Evolutionary conservation across 2,797 vertebrate species (phyloP).

Genomic region (Pseudochaenichthys georgianus): DNA sequence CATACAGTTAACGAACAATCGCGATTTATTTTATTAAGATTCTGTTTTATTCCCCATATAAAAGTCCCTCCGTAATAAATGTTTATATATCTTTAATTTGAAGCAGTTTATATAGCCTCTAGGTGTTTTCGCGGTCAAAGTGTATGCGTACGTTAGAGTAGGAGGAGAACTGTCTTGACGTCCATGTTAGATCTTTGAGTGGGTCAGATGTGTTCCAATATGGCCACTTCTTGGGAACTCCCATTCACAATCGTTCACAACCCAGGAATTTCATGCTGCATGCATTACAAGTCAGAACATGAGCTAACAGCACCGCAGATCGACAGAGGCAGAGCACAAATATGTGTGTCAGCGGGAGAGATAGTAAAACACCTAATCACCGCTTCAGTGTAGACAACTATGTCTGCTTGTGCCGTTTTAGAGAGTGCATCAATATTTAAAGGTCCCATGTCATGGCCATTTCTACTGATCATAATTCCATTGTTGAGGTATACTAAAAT

Average conservation of each 20-base stretch:
- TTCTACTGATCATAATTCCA: too few species aligned
- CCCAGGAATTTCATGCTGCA: conserved; percentile 74
- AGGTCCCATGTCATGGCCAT: too few species aligned
- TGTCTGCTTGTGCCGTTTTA: not conserved
- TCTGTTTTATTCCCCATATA: not conserved
- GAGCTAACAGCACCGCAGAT: conserved; percentile 21
- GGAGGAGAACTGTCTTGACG: conserved; percentile 40
- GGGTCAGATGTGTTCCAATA: conserved; percentile 86
- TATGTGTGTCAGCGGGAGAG: conserved; percentile 20
- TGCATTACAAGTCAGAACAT: conserved; percentile 59
- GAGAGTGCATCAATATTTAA: conserved; percentile 12
- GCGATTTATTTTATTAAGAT: not conserved
- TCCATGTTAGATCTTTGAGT: conserved; percentile 40
- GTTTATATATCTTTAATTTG: fast-evolving
- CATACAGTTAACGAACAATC: not conserved
- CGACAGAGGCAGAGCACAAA: conserved; percentile 13
- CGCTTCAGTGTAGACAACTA: not conserved
- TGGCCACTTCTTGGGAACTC: conserved; percentile 91
- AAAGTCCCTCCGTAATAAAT: fast-evolving
- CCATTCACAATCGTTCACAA: conserved; percentile 75
- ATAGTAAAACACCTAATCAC: not conserved
- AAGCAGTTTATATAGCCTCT: not conserved
- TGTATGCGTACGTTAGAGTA: not conserved
- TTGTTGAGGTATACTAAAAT: too few species aligned
- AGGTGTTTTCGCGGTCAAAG: not conserved